Evolutionary conservation across 2,113 vertebrate genomes (phyloP).

Genomic region (Callithrix jacchus): DNA sequence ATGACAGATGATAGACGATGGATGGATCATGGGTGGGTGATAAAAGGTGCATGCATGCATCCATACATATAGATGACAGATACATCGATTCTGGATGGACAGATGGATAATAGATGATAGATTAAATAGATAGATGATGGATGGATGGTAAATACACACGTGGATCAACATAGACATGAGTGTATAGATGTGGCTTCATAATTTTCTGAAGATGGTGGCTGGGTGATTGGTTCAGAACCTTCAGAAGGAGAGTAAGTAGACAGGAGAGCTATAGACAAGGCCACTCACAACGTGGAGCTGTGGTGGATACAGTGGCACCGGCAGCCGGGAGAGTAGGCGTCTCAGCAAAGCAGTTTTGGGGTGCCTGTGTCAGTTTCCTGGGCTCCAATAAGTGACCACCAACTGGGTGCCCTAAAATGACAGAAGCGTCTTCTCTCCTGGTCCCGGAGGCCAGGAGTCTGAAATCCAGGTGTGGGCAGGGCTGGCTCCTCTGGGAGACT

Average conservation of each 20-base stretch:
- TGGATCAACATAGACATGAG: too few relatives aligned
- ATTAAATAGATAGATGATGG: too few relatives aligned
- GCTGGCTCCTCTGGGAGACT: not conserved
- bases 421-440: not conserved
- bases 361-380: not conserved
- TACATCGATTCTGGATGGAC: too few relatives aligned
- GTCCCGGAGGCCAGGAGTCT: not conserved
- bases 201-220: not conserved
- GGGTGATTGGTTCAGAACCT: not conserved
- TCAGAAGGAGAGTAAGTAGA: not conserved
- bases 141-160: too few relatives aligned
- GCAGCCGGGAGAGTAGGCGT: rapidly evolving
- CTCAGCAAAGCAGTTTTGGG: not conserved
- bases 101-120: too few relatives aligned
- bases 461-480: not conserved
- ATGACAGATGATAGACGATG: too few relatives aligned
- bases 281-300: rapidly evolving
- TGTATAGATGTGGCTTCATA: not conserved
- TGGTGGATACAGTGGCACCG: rapidly evolving
- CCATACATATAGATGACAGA: too few relatives aligned
- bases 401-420: too few relatives aligned
- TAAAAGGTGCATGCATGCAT: too few relatives aligned
- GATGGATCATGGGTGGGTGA: not conserved
- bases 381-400: too few relatives aligned
- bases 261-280: not conserved